Base-by-base conservation (phyloP, 23 tunicate species). In the Clavelina lepadiformis region DNA sequence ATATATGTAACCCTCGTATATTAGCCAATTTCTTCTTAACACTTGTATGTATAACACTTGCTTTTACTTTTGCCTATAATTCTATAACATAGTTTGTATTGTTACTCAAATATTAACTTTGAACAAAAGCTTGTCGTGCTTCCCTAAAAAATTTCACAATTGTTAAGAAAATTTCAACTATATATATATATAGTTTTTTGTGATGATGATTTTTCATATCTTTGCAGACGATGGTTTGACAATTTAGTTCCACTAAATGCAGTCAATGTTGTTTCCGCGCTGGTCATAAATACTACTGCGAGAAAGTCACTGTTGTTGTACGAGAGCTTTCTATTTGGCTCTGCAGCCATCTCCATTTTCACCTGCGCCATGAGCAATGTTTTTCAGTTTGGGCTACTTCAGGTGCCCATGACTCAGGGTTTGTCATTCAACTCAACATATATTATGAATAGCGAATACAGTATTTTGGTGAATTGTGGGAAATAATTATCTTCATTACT, bases 391-490 rank as follows among this genome's bases (percentile, higher is more conserved):
- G 23, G 51, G 23, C 5, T 7, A 5, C 24, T 66, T 29, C 34
- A 66, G 22, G 25, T 35, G 72, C 57, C 72, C 29, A 7, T 66
- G 35, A 35, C 47, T 5, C 56, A 66, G 47, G 72, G 72, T 66
- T 28, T 7, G 23, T 5, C 7, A 26, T 28, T 29, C 18, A 13
- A 28, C 13, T 53, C 23, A 6, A 53, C 7, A 7, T 18, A 53
- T 53, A 44, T 44, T 11, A 15, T 13, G 15, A 11, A 44, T 11
- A 11, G 49, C 49, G 15, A 15, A 25, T 30, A 58, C 34, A n/a
- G n/a, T n/a, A n/a, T n/a, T n/a, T n/a, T n/a, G n/a, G n/a, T n/a
- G n/a, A n/a, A n/a, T n/a, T n/a, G n/a, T n/a, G n/a, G n/a, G n/a
- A n/a, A n/a, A n/a, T n/a, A n/a, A n/a, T n/a, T n/a, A n/a, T n/a